Evolutionary conservation across 2,888 invertebrate species (phyloP), one percentile per base, ranked within the genome.

Genomic region (Tromatobia lineatoria): DNA sequence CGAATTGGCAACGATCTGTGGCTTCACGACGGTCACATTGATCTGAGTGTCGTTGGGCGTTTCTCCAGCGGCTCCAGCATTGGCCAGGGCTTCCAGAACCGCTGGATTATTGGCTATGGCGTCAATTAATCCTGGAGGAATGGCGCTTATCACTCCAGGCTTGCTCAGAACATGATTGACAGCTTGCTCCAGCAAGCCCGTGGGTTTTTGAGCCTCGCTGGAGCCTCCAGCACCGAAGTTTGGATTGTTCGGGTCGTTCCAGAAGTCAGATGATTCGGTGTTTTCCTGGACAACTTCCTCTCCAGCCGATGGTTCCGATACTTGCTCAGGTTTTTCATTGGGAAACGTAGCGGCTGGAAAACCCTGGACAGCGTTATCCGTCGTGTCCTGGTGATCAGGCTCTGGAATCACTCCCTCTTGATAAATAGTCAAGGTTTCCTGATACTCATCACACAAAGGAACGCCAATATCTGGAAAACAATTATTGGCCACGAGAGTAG

Each of bases 391-490:
- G 1, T 3, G 11, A 1, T 13, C 11, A 11, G 20, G 23, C 11
- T 1, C n/a, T 13, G 13, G 42, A 6, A 3, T 1, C 4, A 10
- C 20, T 11, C 52, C 66, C 18, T 66, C 64, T 45, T 74, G 67
- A 61, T 57, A 59, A 54, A 70, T 79, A 47, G 82, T 77, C 34
- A 77, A 38, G 1, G 61, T 69, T 18, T 73, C 79, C 29, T 78
- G 77, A 61, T 86, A 80, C 18, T 83, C 85, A 11, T 87, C 80
- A 85, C 94, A 93, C 23, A 91, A 85, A 0, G 93, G 93, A 7
- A 94, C 85, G 3, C 91, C 91, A 20, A 90, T 82, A 54, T 92
- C 88, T 1, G 93, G 93, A 1, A 93, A 76, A 71, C 94, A 94
- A 79, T 91, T 91, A 23, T 90, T 76, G 3, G 92, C 92, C 0